These are phyloP conservation scores for Gephyroberyx darwinii DNA, from an alignment of 2,797 vertebrate species.

Conservation along the genomic window DNA sequence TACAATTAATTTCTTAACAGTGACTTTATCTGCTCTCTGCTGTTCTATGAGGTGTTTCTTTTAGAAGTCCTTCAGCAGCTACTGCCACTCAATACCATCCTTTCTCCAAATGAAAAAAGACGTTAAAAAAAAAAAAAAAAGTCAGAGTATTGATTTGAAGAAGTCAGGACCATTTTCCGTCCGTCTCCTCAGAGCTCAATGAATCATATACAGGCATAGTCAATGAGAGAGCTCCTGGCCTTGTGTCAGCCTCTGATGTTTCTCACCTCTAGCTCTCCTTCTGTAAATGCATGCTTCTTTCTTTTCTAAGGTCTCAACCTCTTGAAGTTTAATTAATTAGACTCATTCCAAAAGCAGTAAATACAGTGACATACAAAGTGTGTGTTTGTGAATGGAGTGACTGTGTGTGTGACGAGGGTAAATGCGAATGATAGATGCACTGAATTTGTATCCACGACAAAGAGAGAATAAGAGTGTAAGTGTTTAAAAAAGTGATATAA, in stretches of 20 bases:
- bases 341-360: conserved; percentile 23
- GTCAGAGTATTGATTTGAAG: conserved; percentile 19
- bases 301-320: conserved; percentile 18
- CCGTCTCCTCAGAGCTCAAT: conserved; percentile 8
- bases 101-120: background rate
- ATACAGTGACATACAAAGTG: conserved; percentile 16
- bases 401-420: conserved; percentile 8
- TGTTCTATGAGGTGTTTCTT: background rate
- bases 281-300: conserved; percentile 22
- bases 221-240: background rate
- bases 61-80: background rate
- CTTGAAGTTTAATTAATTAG: conserved; percentile 33
- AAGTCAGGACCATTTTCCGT: conserved; percentile 1
- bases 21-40: background rate
- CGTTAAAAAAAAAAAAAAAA: conserved; percentile 1
- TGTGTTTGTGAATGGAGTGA: conserved; percentile 8
- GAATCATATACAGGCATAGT: conserved; percentile 12
- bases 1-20: background rate
- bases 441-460: conserved; percentile 17
- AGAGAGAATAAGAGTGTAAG: background rate
- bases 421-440: background rate
- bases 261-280: conserved; percentile 24
- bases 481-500: background rate
- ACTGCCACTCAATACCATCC: conserved; percentile 1
- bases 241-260: conserved; percentile 3